Evolutionary conservation across 2,797 vertebrate genomes (phyloP).

Genomic region (Taeniopygia guttata): DNA sequence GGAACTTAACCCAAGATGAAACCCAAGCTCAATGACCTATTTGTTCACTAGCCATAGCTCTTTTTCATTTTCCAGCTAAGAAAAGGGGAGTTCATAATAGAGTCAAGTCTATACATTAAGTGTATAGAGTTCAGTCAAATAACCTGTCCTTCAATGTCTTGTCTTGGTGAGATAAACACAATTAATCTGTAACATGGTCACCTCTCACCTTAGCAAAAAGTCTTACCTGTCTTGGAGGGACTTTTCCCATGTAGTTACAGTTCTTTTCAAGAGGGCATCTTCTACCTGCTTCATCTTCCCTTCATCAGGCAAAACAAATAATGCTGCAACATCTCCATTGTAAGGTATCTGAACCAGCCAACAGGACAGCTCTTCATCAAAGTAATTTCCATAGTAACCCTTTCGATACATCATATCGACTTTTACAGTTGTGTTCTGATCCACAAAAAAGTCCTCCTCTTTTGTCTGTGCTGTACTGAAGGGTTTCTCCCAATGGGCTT

Average conservation of each 20-base stretch:
- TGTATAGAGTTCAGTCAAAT: neutral
- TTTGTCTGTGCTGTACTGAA: slow-evolving; percentile 38
- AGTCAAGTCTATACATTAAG: neutral
- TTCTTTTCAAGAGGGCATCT: slow-evolving; percentile 70
- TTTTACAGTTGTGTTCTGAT: slow-evolving; percentile 67
- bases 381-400: slow-evolving; percentile 73
- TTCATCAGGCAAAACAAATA: slow-evolving; percentile 83
- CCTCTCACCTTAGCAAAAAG: neutral
- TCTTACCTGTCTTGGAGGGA: slow-evolving; percentile 32
- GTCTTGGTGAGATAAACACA: neutral
- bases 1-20: neutral
- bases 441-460: slow-evolving; percentile 75
- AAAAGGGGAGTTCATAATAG: neutral
- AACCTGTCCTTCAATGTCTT: neutral
- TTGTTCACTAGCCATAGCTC: neutral
- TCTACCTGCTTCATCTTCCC: slow-evolving; percentile 83
- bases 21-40: neutral
- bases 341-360: slow-evolving; percentile 81
- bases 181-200: neutral
- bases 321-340: slow-evolving; percentile 46
- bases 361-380: slow-evolving; percentile 76
- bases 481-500: slow-evolving; percentile 68
- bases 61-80: neutral
- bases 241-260: slow-evolving; percentile 74
- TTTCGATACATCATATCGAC: slow-evolving; percentile 87